Percentiles rank a stretch among this genome's conserved stretches.
phyloP scores from a whole-genome alignment of 1,140 invertebrate species.

The Caenorhabditis brenneri region DNA sequence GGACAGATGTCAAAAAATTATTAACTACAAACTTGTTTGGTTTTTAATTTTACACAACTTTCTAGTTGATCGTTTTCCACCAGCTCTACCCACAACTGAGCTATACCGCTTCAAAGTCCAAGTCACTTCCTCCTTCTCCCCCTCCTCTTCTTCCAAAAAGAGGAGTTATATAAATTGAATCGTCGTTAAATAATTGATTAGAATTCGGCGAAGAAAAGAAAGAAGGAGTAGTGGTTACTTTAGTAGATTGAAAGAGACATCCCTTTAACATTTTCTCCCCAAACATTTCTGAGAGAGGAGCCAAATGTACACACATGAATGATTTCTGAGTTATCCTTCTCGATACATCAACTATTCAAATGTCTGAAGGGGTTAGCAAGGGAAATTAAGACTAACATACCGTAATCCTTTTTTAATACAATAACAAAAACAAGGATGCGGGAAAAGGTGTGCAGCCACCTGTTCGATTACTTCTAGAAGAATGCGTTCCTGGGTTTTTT shows the following conservation, averaged over 20 bases:
- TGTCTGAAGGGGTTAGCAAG: neutral
- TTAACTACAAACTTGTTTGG: too few relatives aligned
- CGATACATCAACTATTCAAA: too few relatives aligned
- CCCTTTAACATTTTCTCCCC: too few relatives aligned
- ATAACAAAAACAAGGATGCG: neutral
- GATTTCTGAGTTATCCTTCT: neutral
- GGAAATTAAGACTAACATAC: neutral
- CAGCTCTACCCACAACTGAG: too few relatives aligned
- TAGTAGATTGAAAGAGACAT: neutral
- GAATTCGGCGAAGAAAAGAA: neutral
- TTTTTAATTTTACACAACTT: too few relatives aligned
- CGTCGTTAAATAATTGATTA: slow-evolving; percentile 15
- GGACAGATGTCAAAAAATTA: too few relatives aligned
- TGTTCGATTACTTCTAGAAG: slow-evolving; percentile 5
- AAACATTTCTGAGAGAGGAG: slow-evolving; percentile 13
- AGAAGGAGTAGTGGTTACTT: neutral
- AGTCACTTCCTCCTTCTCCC: too few relatives aligned
- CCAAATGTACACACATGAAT: slow-evolving; percentile 31
- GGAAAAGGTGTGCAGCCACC: neutral
- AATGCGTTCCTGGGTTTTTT: neutral
- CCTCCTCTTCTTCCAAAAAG: too few relatives aligned
- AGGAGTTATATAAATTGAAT: neutral
- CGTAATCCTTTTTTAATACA: neutral
- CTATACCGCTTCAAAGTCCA: too few relatives aligned
- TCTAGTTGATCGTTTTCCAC: too few relatives aligned